A percentile compares a stretch with the other conserved stretches of the same genome.
phyloP scores from a whole-genome alignment of 2,888 invertebrate genomes.

The Temnothorax rugatulus region DNA sequence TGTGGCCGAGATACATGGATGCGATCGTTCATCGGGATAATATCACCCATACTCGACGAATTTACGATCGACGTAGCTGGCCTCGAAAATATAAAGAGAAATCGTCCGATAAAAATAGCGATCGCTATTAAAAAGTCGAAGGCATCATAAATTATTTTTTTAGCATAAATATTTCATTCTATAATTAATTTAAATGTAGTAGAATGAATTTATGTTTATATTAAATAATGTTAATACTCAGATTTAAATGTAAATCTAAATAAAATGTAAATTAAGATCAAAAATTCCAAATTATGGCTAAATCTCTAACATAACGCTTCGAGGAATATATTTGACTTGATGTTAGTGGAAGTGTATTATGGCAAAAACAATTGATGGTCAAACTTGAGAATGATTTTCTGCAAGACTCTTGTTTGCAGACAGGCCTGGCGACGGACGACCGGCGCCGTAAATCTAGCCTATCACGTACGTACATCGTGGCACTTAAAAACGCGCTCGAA shows the following conservation, averaged over 20 bases:
- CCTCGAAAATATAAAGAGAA: neutral
- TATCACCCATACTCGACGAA: neutral
- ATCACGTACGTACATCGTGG: neutral
- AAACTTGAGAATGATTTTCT: neutral
- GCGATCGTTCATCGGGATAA: neutral
- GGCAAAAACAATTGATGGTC: neutral
- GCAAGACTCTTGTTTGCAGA: neutral
- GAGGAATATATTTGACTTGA: neutral
- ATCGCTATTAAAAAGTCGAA: neutral
- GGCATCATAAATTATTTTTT: neutral
- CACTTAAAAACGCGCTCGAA: conserved; percentile 7
- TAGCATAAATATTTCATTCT: neutral
- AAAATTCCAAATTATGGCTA: neutral
- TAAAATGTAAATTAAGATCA: conserved; percentile 2
- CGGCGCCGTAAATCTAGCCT: neutral
- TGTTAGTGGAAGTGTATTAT: neutral
- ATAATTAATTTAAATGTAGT: conserved; percentile 14
- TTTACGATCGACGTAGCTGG: conserved; percentile 22
- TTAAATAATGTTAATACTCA: neutral
- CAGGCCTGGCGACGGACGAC: neutral
- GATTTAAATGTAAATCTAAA: neutral
- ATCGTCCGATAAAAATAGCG: neutral
- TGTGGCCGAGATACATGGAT: conserved; percentile 1
- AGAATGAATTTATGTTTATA: neutral
- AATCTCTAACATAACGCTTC: neutral